Base-by-base conservation (phyloP, 2,888 invertebrate species). In the Crematogaster levior region DNA sequence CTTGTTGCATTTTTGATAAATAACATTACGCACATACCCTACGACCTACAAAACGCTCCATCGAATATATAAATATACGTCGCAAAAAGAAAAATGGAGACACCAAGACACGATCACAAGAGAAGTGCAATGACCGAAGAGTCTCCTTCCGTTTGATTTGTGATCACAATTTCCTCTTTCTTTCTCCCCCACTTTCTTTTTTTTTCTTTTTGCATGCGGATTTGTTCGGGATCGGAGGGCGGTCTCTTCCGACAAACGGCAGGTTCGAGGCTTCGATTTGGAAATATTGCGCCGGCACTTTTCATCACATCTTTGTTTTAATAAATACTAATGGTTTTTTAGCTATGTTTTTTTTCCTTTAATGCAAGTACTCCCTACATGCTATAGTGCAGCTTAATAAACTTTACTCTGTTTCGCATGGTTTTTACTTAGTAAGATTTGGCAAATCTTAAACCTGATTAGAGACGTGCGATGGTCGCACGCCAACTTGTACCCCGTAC, bases 251-350 rank as follows among this genome's bases (percentile, higher is more conserved):
- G 27, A 40, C 43, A 21, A 65, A 30, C 51, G 40, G 40, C 68
- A 77, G 68, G 43, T 70, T 70, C 77, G 70, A 79, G 58, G 51
- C n/a, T 70, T 80, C 86, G 87, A 91, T 90, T 92, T 92, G 92
- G 92, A 93, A 93, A 93, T 91, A 92, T 91, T 91, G 91, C 90
- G 79, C 84, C 80, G 83, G 83, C 90, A 90, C 92, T 89, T 86
- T 87, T 88, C 85, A 89, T 91, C 90, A 89, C 92, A 90, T 87
- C 84, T 79, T 80, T 81, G 61, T 90, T 87, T 85, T 89, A 88
- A 89, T 92, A 92, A 92, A 88, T 86, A 92, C 92, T 92, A 93
- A 92, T 86, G 86, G 89, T 91, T 91, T 92, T n/a, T 92, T 92
- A 91, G 86, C 91, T 92, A 91, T 90, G 89, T 86, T 86, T 90